phyloP scores from a whole-genome alignment of 2,113 vertebrate species.

The Cyrtonyx montezumae region DNA sequence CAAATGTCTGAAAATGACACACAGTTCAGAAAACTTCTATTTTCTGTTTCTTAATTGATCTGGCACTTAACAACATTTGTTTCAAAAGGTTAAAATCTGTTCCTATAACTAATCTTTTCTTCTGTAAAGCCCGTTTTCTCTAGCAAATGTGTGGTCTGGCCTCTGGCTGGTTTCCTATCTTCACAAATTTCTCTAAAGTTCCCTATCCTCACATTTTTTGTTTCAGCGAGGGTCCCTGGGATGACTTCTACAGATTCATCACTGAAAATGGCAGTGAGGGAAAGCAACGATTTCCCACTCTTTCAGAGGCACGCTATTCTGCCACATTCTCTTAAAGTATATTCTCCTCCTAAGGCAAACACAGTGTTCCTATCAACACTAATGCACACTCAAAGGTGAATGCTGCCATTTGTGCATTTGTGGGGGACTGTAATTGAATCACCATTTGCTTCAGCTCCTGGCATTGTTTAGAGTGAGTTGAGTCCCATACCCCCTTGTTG shows the following conservation, averaged over 20 bases:
- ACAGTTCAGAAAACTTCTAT: neutral
- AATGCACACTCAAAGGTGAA: slow-evolving; percentile 45
- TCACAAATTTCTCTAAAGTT: slow-evolving; percentile 44
- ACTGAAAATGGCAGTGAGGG: slow-evolving; percentile 18
- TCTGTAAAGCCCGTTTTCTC: neutral
- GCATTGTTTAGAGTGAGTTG: neutral
- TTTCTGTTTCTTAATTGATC: slow-evolving; percentile 29
- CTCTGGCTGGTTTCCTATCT: slow-evolving; percentile 23
- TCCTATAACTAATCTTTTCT: slow-evolving; percentile 38
- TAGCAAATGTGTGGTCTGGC: neutral
- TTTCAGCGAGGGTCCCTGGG: neutral
- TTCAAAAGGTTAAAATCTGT: slow-evolving; percentile 63
- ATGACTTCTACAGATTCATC: neutral
- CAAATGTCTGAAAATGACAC: slow-evolving; percentile 24
- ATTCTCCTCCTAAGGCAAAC: slow-evolving; percentile 68
- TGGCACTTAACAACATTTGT: slow-evolving; percentile 41
- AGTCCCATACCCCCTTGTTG: slow-evolving; percentile 46
- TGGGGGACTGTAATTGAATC: slow-evolving; percentile 50
- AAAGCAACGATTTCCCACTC: slow-evolving; percentile 14
- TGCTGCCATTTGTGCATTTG: slow-evolving; percentile 36
- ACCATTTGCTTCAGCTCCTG: slow-evolving; percentile 49
- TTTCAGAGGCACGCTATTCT: slow-evolving; percentile 67
- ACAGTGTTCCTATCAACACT: slow-evolving; percentile 72
- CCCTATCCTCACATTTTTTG: neutral
- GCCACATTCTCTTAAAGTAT: slow-evolving; percentile 72